These are phyloP conservation scores for Drosophila demipolita DNA, from an alignment of 2,888 invertebrate species.

Conservation along the genomic window DNA sequence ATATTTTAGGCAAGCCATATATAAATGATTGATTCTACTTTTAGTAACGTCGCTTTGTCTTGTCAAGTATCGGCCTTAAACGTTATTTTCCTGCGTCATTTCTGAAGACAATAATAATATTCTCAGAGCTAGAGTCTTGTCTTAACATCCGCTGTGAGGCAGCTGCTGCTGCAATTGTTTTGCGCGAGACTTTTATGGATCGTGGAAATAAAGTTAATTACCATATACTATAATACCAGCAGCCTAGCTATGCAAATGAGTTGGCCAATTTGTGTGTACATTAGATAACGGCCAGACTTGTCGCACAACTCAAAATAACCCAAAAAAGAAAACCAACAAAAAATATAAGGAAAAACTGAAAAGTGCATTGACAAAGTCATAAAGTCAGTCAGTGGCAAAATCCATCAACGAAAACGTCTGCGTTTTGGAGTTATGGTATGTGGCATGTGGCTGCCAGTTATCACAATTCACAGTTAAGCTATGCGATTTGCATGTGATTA, in stretches of 20 bases:
- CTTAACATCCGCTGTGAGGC: conserved; percentile 60
- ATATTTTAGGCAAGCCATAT: background rate
- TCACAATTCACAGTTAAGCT: conserved; percentile 31
- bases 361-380: conserved; percentile 33
- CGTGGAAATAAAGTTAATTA: conserved; percentile 80
- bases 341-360: conserved; percentile 7
- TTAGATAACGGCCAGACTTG: conserved; percentile 36
- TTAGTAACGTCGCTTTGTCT: conserved; percentile 49
- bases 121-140: conserved; percentile 55
- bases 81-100: conserved; percentile 14
- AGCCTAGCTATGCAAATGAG: conserved; percentile 40
- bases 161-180: conserved; percentile 64
- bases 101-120: conserved; percentile 64
- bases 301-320: conserved; percentile 31
- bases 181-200: conserved; percentile 66
- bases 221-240: conserved; percentile 45
- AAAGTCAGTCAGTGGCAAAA: conserved; percentile 14
- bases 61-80: conserved; percentile 67
- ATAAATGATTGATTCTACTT: conserved; percentile 13
- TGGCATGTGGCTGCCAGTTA: conserved; percentile 9
- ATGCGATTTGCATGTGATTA: conserved; percentile 38
- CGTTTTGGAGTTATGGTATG: conserved; percentile 15
- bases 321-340: background rate
- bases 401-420: conserved; percentile 15
- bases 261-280: conserved; percentile 28